Percentiles rank a stretch among this genome's conserved stretches.
Evolutionary conservation across 2,888 invertebrate species (phyloP).

Genomic region (Pogonocherus hispidulus): DNA sequence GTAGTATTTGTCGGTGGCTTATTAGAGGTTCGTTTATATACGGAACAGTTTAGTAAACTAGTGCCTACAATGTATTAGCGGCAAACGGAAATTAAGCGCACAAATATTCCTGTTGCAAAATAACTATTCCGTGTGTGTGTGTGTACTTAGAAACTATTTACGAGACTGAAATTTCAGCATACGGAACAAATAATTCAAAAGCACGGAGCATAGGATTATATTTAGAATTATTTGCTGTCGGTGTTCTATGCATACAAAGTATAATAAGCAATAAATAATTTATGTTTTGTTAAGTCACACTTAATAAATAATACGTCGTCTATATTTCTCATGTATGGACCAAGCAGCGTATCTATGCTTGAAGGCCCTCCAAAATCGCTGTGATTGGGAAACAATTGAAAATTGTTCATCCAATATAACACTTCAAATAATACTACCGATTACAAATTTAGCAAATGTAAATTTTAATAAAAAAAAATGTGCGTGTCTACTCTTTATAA

Average conservation of each 20-base stretch:
- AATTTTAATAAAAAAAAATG: too few species aligned
- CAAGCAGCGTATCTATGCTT: too few species aligned
- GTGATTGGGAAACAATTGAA: too few species aligned
- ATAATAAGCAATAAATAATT: constrained; percentile 50
- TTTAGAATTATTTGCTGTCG: constrained; percentile 54
- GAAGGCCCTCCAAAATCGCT: too few species aligned
- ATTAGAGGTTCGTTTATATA: constrained; percentile 60
- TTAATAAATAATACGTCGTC: constrained; percentile 39
- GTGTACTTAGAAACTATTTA: constrained; percentile 57
- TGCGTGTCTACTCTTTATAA: too few species aligned
- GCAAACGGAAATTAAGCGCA: constrained; percentile 60
- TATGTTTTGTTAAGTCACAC: constrained; percentile 42
- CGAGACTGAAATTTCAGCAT: constrained; percentile 54
- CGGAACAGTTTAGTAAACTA: constrained; percentile 56
- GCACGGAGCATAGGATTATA: constrained; percentile 50
- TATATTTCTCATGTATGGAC: constrained; percentile 33
- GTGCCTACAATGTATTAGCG: constrained; percentile 56
- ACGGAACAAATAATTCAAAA: constrained; percentile 58
- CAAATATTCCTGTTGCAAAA: constrained; percentile 57
- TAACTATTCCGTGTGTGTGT: constrained; percentile 51
- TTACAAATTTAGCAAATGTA: too few species aligned
- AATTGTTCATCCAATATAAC: too few species aligned
- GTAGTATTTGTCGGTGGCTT: constrained; percentile 34
- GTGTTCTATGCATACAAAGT: constrained; percentile 55
- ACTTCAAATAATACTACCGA: too few species aligned